A percentile compares a stretch with the other conserved stretches of the same genome.
Conservation (phyloP, 1,140 invertebrate genomes). For the Matsumurasca onukii region DNA sequence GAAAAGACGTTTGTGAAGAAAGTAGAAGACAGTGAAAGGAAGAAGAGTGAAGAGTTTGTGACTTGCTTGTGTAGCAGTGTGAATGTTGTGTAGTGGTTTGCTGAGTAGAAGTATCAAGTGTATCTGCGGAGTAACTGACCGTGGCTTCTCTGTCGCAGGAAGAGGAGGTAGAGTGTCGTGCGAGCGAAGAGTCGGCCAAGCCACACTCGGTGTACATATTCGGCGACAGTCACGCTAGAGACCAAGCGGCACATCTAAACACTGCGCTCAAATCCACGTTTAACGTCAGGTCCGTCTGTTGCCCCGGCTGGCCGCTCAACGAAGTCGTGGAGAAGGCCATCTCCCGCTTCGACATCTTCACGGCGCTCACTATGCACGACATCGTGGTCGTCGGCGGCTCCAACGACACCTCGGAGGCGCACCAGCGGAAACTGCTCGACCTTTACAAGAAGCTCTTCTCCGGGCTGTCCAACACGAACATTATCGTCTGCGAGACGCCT, state of each 20-base stretch:
- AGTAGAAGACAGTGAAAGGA: too few species aligned
- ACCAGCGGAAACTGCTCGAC: constrained; percentile 10
- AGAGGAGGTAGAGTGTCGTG: neutral
- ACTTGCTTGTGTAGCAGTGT: constrained; percentile 7
- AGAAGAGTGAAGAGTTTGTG: too few species aligned
- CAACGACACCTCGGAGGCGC: constrained; percentile 5
- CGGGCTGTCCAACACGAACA: constrained; percentile 2
- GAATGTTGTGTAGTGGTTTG: neutral
- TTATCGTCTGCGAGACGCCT: constrained; percentile 17
- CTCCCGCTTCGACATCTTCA: neutral
- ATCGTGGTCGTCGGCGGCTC: constrained; percentile 15
- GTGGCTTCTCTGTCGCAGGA: constrained; percentile 2
- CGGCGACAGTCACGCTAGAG: constrained; percentile 16
- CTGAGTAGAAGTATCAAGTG: constrained; percentile 12
- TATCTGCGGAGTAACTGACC: constrained; percentile 5
- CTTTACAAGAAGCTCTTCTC: neutral
- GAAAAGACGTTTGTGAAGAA: too few species aligned
- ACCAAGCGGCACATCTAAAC: constrained; percentile 24
- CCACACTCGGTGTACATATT: constrained; percentile 19
- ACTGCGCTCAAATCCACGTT: constrained; percentile 4
- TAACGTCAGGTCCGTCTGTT: constrained; percentile 5
- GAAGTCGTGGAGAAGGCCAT: constrained; percentile 17
- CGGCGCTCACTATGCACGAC: neutral
- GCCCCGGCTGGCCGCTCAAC: constrained; percentile 6
- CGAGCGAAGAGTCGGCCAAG: neutral